Conservation (phyloP, 2,888 invertebrate species). For the Epinotia demarniana region DNA sequence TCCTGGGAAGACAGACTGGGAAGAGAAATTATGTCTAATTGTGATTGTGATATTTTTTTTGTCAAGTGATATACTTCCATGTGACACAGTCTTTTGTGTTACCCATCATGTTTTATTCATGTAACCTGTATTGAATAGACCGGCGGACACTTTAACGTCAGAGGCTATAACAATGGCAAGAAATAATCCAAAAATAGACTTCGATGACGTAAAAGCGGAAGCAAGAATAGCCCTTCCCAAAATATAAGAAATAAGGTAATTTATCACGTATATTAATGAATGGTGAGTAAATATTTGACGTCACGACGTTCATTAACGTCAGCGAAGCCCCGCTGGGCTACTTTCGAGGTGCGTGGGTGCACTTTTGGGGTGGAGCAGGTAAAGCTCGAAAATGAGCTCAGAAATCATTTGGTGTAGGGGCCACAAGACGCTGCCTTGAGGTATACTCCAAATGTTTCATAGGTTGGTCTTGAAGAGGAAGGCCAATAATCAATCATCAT, state of each 20-base stretch:
- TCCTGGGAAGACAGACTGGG: too few species aligned
- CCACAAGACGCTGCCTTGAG: constrained; percentile 15
- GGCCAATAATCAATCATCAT: too few species aligned
- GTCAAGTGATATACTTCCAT: neutral
- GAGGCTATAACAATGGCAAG: neutral
- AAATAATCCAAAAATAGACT: constrained; percentile 5
- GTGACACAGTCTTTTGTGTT: neutral
- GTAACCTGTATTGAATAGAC: neutral
- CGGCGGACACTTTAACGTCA: neutral
- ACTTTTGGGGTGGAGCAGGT: neutral
- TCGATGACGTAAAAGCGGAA: constrained; percentile 24
- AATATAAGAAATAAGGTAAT: constrained; percentile 10
- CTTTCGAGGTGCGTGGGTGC: constrained; percentile 21
- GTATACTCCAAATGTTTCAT: neutral
- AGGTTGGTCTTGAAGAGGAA: neutral
- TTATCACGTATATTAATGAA: constrained; percentile 33
- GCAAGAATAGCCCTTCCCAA: constrained; percentile 12
- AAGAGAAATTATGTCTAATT: too few species aligned
- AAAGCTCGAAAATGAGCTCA: neutral
- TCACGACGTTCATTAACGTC: constrained; percentile 29
- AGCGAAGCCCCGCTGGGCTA: constrained; percentile 31
- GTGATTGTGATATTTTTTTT: neutral
- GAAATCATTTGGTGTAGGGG: neutral
- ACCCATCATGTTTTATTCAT: neutral
- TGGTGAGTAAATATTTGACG: constrained; percentile 28